Evolutionary conservation across 2,888 invertebrate species (phyloP), one percentile per base, ranked within the genome.

Genomic region (Laspeyria flexula): DNA sequence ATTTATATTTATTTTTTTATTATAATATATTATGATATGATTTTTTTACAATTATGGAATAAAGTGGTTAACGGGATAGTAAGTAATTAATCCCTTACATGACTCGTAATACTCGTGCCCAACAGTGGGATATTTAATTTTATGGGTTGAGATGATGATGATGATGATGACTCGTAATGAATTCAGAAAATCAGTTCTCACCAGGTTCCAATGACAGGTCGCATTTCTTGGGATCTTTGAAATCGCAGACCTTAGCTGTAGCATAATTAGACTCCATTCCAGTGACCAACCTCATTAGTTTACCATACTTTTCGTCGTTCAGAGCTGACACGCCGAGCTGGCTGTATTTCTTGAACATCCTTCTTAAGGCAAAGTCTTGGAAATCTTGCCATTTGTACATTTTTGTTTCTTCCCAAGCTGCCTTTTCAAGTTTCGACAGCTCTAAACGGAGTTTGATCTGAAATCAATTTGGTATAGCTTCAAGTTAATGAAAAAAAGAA

Each of bases 201-300:
- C 95, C 96, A 55, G 97, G 96, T 74, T 97, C 96, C 30, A 97
- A 87, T 10, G 94, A 81, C 15, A 97, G 83, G 74, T 96, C 94
- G 67, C 97, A 96, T 62, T 95, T 95, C 0, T 77, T 85, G 0
- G 77, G 73, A 59, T 96, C 87, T 30, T 93, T 93, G 66, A 85
- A 96, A n/a, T 94, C 94, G 73, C 97, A 97, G 12, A 97, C 94
- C 81, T 95, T 96, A 0, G 96, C 95, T 9, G 94, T 96, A 0
- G 96, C 95, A 73, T 96, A 97, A 60, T 95, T 95, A 0, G 94
- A 93, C 72, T 95, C 94, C 97, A 97, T 97, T 4, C 95, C 93
- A 0, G 95, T 94, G 1, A 95, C 89, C 0, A 94, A 92, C 62
- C 94, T 93, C 75, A 95, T 93, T 29, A 95, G 88, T 44, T 93